phyloP scores from a whole-genome alignment of 2,113 vertebrate species.

The Electrona antarctica region DNA sequence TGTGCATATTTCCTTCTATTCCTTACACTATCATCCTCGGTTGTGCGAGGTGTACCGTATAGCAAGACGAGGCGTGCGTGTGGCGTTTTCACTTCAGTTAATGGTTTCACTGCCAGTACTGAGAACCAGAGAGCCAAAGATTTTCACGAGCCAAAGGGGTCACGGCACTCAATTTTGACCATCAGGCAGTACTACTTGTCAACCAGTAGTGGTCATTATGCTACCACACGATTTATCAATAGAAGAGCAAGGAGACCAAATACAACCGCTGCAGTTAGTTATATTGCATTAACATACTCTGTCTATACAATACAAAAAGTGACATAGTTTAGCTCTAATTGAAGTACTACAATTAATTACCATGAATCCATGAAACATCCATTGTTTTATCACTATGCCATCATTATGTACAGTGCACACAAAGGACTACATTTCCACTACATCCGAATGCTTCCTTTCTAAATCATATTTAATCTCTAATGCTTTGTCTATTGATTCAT shows the following conservation, averaged over 20 bases:
- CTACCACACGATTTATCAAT: too few species aligned
- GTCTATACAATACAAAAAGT: conserved; percentile 14
- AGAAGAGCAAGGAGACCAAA: too few species aligned
- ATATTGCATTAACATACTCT: conserved; percentile 47
- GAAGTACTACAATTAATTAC: too few species aligned
- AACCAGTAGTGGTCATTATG: too few species aligned
- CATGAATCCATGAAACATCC: neutral
- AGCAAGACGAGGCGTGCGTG: neutral
- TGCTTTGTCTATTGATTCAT: conserved; percentile 9
- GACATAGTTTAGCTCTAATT: neutral
- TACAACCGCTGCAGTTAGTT: too few species aligned
- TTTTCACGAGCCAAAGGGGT: too few species aligned
- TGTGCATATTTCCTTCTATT: neutral
- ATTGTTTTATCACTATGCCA: conserved; percentile 20
- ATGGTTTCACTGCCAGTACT: conserved; percentile 23
- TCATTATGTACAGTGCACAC: conserved; percentile 14
- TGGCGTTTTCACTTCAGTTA: conserved; percentile 18
- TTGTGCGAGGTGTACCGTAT: neutral
- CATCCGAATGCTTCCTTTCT: conserved; percentile 23
- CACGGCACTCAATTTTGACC: too few species aligned
- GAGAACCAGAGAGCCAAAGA: conserved; percentile 64
- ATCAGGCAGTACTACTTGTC: too few species aligned
- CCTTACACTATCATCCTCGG: conserved; percentile 13
- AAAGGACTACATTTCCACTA: conserved; percentile 10
- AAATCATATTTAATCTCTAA: conserved; percentile 27